These are phyloP conservation scores for Ceraclea dissimilis DNA, from an alignment of 2,888 invertebrate genomes.

Conservation along the genomic window DNA sequence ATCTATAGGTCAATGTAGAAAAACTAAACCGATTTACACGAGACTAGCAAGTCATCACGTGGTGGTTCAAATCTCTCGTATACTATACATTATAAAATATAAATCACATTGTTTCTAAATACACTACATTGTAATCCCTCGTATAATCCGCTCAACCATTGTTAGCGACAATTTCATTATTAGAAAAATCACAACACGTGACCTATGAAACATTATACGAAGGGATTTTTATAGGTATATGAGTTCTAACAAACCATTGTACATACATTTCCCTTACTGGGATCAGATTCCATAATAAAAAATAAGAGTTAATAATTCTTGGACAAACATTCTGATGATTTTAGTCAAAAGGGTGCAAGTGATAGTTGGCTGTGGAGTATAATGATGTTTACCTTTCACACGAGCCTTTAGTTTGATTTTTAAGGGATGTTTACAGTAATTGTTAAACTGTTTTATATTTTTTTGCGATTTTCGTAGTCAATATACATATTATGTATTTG, in stretches of 20 bases:
- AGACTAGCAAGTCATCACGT: too few relatives aligned
- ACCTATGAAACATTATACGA: not conserved
- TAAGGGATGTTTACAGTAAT: not conserved
- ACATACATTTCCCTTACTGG: too few relatives aligned
- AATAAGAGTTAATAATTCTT: not conserved
- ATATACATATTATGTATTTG: too few relatives aligned
- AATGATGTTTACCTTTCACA: not conserved
- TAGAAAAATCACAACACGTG: not conserved
- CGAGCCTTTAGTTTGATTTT: not conserved
- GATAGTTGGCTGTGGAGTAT: too few relatives aligned
- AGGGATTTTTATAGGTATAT: too few relatives aligned
- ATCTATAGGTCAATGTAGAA: too few relatives aligned
- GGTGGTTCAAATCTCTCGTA: too few relatives aligned
- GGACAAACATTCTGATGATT: not conserved
- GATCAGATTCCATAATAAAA: not conserved
- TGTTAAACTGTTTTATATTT: too few relatives aligned
- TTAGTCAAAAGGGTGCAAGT: not conserved
- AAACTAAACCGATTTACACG: too few relatives aligned
- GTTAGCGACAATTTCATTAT: not conserved
- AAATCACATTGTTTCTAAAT: not conserved
- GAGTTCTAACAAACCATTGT: too few relatives aligned
- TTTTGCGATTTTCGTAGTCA: too few relatives aligned
- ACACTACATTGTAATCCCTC: not conserved
- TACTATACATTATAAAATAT: too few relatives aligned
- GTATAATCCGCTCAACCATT: not conserved